Conservation (phyloP, 2,113 vertebrate species). For the Pluvialis apricaria region DNA sequence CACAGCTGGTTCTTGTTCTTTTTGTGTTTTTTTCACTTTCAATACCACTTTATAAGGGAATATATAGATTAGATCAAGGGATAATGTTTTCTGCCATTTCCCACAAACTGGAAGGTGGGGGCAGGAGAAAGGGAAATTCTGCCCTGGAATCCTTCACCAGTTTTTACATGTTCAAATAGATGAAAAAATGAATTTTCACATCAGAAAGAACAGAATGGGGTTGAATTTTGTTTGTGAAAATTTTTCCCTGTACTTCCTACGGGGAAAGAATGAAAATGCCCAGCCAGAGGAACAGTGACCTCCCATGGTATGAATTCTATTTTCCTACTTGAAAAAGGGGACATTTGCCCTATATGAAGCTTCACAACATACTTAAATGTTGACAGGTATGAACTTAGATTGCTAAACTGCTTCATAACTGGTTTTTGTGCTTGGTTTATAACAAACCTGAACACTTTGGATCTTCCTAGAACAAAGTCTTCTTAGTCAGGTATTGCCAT, state of each 20-base stretch:
- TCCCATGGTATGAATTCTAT: neutral
- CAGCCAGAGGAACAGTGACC: neutral
- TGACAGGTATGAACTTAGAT: neutral
- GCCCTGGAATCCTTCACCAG: neutral
- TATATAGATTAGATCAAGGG: slow-evolving; percentile 43
- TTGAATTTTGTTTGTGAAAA: neutral
- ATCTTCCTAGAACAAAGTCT: neutral
- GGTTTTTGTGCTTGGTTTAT: neutral
- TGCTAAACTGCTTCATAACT: neutral
- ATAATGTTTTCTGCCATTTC: slow-evolving; percentile 43
- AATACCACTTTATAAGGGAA: slow-evolving; percentile 19
- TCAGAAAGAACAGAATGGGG: neutral
- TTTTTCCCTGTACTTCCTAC: neutral
- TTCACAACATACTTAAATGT: neutral
- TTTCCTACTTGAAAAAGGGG: neutral
- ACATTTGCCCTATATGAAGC: neutral
- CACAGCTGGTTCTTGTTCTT: slow-evolving; percentile 49
- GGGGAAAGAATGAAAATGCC: neutral
- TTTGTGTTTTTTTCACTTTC: slow-evolving; percentile 46
- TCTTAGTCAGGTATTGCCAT: neutral
- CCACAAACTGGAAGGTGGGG: neutral
- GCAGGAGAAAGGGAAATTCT: slow-evolving; percentile 13
- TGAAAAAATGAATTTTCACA: neutral
- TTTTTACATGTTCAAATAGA: neutral
- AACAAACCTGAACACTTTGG: neutral